These are phyloP conservation scores for Adoxophyes honmai DNA, from an alignment of 1,140 invertebrate genomes.

Conservation along the genomic window DNA sequence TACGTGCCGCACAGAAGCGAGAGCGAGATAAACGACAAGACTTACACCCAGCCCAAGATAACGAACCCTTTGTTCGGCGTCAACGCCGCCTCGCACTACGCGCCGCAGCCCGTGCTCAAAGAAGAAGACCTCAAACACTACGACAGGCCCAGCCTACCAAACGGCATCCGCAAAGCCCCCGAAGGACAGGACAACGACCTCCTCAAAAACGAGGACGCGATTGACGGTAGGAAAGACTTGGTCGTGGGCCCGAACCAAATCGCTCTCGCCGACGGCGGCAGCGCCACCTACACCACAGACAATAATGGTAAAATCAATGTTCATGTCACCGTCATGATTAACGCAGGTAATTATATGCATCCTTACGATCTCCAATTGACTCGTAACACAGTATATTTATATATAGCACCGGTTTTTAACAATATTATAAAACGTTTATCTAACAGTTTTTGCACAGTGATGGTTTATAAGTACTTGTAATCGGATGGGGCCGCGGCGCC, in stretches of 20 bases:
- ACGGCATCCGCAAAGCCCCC: slow-evolving; percentile 80
- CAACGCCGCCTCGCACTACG: slow-evolving; percentile 70
- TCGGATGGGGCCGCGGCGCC: slow-evolving; percentile 40
- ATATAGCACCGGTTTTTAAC: slow-evolving; percentile 53
- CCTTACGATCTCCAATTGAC: slow-evolving; percentile 59
- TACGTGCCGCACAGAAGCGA: slow-evolving; percentile 43
- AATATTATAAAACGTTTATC: slow-evolving; percentile 42
- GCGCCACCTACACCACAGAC: slow-evolving; percentile 82
- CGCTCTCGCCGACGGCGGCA: slow-evolving; percentile 68
- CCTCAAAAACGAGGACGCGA: slow-evolving; percentile 78
- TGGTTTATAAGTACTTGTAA: slow-evolving; percentile 40
- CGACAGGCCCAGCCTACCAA: slow-evolving; percentile 49
- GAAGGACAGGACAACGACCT: slow-evolving; percentile 88
- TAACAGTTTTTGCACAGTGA: slow-evolving; percentile 61
- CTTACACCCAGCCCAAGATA: slow-evolving; percentile 49
- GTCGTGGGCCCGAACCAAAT: slow-evolving; percentile 59
- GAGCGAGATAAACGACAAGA: slow-evolving; percentile 43
- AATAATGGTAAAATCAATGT: slow-evolving; percentile 94
- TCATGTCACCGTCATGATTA: slow-evolving; percentile 88
- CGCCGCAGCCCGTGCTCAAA: slow-evolving; percentile 42
- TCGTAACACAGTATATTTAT: slow-evolving; percentile 44
- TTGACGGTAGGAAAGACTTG: slow-evolving; percentile 77
- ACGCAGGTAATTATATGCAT: slow-evolving; percentile 80
- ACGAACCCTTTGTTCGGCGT: slow-evolving; percentile 72
- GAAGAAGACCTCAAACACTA: slow-evolving; percentile 43